These are phyloP conservation scores for Anabas testudineus DNA, from an alignment of 2,797 vertebrate genomes.

Conservation along the genomic window DNA sequence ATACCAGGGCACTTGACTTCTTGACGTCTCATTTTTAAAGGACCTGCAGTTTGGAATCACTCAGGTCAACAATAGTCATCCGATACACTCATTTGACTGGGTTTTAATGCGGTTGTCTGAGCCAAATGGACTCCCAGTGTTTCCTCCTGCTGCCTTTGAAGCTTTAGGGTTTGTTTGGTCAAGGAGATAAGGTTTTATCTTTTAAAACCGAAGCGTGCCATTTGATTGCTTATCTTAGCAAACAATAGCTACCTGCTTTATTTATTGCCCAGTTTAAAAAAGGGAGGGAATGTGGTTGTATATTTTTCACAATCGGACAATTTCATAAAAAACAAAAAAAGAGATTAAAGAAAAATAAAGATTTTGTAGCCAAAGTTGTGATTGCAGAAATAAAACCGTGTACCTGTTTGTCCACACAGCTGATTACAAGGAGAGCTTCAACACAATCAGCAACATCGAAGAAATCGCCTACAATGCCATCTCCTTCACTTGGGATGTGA, in stretches of 20 bases:
- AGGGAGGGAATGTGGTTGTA: background rate
- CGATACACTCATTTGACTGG: slow-evolving; percentile 30
- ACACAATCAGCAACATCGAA: slow-evolving; percentile 97
- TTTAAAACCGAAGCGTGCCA: slow-evolving; percentile 73
- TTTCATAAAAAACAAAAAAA: too few species aligned
- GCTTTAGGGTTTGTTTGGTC: slow-evolving; percentile 75
- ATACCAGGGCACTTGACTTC: background rate
- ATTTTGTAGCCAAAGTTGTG: background rate
- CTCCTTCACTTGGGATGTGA: slow-evolving; percentile 99
- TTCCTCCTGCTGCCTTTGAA: slow-evolving; percentile 76
- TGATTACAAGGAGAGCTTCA: slow-evolving; percentile 99
- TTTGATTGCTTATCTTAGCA: slow-evolving; percentile 77
- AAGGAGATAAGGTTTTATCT: slow-evolving; percentile 81
- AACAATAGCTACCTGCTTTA: slow-evolving; percentile 62
- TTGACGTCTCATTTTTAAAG: background rate
- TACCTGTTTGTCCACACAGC: slow-evolving; percentile 77
- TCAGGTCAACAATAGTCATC: slow-evolving; percentile 38
- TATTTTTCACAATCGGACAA: too few species aligned
- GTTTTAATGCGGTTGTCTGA: slow-evolving; percentile 36
- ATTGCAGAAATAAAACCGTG: background rate
- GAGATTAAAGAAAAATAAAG: too few species aligned
- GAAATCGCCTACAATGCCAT: slow-evolving; percentile 98
- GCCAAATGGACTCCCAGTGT: slow-evolving; percentile 46
- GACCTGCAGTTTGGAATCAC: slow-evolving; percentile 27
- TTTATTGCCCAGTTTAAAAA: slow-evolving; percentile 46